Conservation (phyloP, 2,113 vertebrate genomes). For the Chaetorhynchus papuensis region DNA sequence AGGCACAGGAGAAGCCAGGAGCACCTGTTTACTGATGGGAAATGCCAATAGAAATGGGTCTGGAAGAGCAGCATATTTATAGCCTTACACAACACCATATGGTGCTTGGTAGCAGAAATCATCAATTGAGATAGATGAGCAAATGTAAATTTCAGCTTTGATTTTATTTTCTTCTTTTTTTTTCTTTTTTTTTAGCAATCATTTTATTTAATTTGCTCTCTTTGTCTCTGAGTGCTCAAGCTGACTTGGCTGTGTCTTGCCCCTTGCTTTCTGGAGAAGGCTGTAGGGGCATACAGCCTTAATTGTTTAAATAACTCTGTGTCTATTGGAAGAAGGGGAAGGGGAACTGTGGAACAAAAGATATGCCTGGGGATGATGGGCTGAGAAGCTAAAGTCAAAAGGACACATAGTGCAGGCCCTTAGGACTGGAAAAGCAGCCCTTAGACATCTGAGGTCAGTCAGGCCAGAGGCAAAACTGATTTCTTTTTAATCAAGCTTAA, state of each 20-base stretch:
- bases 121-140: constrained; percentile 34
- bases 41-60: constrained; percentile 38
- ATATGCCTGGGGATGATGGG: background rate
- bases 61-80: constrained; percentile 9
- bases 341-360: background rate
- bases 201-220: background rate
- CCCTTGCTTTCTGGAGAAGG: background rate
- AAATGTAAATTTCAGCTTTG: constrained; percentile 31
- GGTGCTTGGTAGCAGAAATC: constrained; percentile 8
- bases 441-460: constrained; percentile 20
- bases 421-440: constrained; percentile 13
- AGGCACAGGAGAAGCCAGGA: background rate
- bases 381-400: constrained; percentile 38
- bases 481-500: constrained; percentile 54
- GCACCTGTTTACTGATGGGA: constrained; percentile 44
- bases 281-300: background rate
- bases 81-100: constrained; percentile 26
- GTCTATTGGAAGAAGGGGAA: background rate
- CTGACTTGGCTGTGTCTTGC: background rate
- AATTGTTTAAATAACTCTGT: constrained; percentile 41
- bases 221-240: background rate
- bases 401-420: constrained; percentile 7
- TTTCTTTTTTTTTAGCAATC: background rate
- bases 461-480: constrained; percentile 32
- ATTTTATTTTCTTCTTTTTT: background rate